Evolutionary conservation across 2,113 vertebrate species (phyloP).

Genomic region (Nestor notabilis): DNA sequence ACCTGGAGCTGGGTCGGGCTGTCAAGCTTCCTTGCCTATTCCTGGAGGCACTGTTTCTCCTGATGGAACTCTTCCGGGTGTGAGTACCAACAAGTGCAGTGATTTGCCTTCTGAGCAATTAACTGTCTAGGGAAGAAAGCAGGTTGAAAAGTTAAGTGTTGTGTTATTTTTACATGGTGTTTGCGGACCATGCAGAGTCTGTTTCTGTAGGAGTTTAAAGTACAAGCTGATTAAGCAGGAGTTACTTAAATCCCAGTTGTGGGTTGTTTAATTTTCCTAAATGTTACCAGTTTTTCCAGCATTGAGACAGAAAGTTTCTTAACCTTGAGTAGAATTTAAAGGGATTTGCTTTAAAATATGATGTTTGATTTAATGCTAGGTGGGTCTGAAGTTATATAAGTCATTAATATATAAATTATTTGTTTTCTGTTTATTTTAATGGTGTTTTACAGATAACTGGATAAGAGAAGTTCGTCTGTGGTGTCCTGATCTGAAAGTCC

Average conservation of each 20-base stretch:
- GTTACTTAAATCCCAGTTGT: neutral
- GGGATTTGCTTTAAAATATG: neutral
- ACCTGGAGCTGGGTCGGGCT: neutral
- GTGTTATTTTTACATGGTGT: neutral
- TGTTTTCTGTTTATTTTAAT: neutral
- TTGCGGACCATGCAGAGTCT: neutral
- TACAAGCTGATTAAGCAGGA: neutral
- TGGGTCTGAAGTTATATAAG: neutral
- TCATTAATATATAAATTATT: neutral
- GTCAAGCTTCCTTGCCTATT: neutral
- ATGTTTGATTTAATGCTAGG: neutral
- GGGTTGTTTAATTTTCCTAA: neutral
- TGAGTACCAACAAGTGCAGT: neutral
- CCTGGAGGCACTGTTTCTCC: neutral
- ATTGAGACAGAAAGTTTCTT: neutral
- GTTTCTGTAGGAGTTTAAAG: neutral
- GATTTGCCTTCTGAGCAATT: neutral
- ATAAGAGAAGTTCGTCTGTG: constrained; percentile 90
- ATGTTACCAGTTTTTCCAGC: neutral
- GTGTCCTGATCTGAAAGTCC: constrained; percentile 89
- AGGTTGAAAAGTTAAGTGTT: neutral
- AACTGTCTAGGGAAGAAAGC: neutral
- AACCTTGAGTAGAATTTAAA: neutral
- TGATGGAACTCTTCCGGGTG: neutral
- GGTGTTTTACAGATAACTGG: constrained; percentile 90